Conservation (phyloP, 2,888 invertebrate genomes). For the Achlya flavicornis region DNA sequence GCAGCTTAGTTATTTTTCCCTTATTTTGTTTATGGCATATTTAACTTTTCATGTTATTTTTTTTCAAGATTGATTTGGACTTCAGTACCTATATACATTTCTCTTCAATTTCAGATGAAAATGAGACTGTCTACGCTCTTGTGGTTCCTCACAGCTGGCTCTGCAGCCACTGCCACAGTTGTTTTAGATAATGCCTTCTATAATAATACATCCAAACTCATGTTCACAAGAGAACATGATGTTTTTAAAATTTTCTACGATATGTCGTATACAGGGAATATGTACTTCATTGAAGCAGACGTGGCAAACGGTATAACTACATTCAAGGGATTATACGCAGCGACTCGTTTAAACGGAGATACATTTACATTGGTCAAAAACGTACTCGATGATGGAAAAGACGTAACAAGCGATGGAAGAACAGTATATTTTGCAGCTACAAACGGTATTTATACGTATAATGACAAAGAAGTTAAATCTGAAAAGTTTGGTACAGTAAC, state of each 20-base stretch:
- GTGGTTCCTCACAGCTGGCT: not conserved
- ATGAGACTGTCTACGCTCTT: not conserved
- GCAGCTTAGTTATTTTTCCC: too few relatives aligned
- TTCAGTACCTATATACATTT: not conserved
- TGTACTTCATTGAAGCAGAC: not conserved
- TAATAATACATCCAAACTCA: not conserved
- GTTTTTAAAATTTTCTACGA: not conserved
- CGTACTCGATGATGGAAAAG: not conserved
- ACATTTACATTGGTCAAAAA: not conserved
- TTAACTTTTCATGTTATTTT: not conserved
- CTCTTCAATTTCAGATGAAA: not conserved
- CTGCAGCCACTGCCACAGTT: not conserved
- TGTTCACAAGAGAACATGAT: not conserved
- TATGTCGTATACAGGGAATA: not conserved
- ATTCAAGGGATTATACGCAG: not conserved
- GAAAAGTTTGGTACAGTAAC: not conserved
- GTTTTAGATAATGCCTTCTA: not conserved
- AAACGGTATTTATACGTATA: not conserved
- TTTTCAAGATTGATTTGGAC: not conserved
- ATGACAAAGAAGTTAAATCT: not conserved
- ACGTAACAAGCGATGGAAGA: not conserved
- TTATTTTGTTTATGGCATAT: too few relatives aligned
- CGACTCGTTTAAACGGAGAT: not conserved
- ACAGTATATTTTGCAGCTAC: not conserved
- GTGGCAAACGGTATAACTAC: not conserved